phyloP scores from a whole-genome alignment of 92 coral and sea anemone species.

The Micromussa lordhowensis region DNA sequence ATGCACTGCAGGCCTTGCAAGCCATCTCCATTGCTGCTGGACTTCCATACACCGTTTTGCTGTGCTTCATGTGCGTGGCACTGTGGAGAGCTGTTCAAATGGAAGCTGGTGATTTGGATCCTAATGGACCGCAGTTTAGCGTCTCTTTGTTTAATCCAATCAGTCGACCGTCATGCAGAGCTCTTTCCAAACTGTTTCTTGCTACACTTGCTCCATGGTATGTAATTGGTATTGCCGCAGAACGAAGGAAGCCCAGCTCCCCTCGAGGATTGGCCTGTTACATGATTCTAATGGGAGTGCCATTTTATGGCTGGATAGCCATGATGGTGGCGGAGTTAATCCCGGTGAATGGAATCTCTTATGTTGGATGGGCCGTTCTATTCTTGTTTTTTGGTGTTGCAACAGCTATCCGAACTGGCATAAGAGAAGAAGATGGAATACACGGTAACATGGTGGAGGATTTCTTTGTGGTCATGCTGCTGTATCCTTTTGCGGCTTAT shows the following conservation, averaged over 20 bases:
- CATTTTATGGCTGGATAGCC: slow-evolving; percentile 76
- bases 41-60: slow-evolving; percentile 74
- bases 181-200: slow-evolving; percentile 44
- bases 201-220: slow-evolving; percentile 91
- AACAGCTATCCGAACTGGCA: slow-evolving; percentile 67
- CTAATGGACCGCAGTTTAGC: slow-evolving; percentile 62
- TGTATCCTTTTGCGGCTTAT: slow-evolving; percentile 80
- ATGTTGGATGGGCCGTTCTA: slow-evolving; percentile 88
- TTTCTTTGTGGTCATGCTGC: slow-evolving; percentile 72
- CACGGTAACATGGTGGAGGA: slow-evolving; percentile 85
- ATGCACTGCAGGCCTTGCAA: slow-evolving; percentile 79
- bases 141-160: slow-evolving; percentile 70
- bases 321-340: slow-evolving; percentile 66
- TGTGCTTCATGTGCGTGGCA: slow-evolving; percentile 79
- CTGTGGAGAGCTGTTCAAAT: slow-evolving; percentile 78
- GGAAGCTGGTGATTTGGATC: slow-evolving; percentile 78
- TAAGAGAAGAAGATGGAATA: slow-evolving; percentile 76
- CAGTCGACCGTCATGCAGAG: slow-evolving; percentile 51
- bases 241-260: slow-evolving; percentile 42
- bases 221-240: slow-evolving; percentile 79
- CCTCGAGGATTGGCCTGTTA: slow-evolving; percentile 39
- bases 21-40: slow-evolving; percentile 83
- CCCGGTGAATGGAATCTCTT: slow-evolving; percentile 73
- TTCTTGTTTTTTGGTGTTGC: slow-evolving; percentile 77
- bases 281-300: slow-evolving; percentile 73